Conservation (phyloP, 2,797 vertebrate genomes). For the Ataeniobius toweri region DNA sequence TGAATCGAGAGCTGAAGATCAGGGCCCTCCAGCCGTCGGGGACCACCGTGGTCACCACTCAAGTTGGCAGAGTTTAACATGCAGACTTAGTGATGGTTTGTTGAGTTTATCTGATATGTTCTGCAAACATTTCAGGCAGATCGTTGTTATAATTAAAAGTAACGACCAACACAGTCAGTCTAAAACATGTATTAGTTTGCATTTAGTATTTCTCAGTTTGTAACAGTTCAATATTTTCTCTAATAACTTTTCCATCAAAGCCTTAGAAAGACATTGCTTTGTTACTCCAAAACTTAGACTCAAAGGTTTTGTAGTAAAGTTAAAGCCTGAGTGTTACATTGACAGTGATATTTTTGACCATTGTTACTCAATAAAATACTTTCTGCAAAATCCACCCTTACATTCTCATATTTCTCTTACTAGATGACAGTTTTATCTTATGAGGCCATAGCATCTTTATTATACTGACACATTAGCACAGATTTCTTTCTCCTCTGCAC, state of each 20-base stretch:
- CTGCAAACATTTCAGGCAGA: neutral
- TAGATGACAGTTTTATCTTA: no score
- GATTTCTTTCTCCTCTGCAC: no score
- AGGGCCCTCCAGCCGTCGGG: neutral
- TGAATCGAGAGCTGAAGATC: conserved; percentile 17
- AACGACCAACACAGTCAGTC: neutral
- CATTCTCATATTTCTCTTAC: neutral
- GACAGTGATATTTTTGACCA: neutral
- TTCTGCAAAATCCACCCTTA: neutral
- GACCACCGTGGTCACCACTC: conserved; percentile 1
- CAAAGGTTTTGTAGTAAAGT: no score
- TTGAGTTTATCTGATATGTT: neutral
- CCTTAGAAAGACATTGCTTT: no score
- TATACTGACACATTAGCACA: no score
- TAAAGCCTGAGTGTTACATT: neutral
- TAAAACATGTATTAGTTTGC: neutral
- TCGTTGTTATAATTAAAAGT: neutral
- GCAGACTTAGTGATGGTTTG: neutral
- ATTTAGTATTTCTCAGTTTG: neutral
- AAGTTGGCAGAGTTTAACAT: neutral
- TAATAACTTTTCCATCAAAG: neutral
- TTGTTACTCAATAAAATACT: neutral
- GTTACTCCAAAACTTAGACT: no score
- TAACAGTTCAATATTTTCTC: neutral
- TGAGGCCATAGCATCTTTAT: no score